Conservation (phyloP, 2,888 invertebrate genomes). For the Pandemis corylana region DNA sequence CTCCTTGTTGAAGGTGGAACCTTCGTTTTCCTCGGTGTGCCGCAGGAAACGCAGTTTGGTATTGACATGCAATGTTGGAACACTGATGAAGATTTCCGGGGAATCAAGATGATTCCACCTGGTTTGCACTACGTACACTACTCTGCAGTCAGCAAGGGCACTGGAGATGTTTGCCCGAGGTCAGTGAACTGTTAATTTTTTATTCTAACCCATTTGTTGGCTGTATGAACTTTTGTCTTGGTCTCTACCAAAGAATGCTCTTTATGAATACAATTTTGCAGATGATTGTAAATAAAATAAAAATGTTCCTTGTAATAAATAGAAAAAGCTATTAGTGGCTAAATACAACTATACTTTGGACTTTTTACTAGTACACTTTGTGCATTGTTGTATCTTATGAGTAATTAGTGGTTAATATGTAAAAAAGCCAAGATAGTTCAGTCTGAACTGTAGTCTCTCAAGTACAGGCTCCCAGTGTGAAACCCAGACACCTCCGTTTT, state of each 20-base stretch:
- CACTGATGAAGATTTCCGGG: constrained; percentile 95
- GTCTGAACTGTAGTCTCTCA: no score
- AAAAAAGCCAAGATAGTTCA: no score
- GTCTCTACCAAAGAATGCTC: not conserved
- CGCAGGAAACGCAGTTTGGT: constrained; percentile 97
- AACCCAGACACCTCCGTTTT: no score
- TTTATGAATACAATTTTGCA: not conserved
- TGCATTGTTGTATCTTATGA: no score
- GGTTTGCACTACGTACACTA: constrained; percentile 97
- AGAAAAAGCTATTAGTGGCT: no score
- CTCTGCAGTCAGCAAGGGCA: constrained; percentile 86
- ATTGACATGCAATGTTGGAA: constrained; percentile 94
- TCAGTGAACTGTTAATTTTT: constrained; percentile 51
- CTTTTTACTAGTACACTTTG: not conserved
- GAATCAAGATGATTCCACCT: constrained; percentile 99
- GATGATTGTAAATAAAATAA: no score
- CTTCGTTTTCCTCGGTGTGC: constrained; percentile 93
- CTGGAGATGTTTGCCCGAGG: constrained; percentile 88
- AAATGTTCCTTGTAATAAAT: no score
- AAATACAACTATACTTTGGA: no score
- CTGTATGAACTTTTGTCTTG: not conserved
- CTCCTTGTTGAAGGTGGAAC: constrained; percentile 93
- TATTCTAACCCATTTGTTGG: not conserved
- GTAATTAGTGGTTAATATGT: no score
- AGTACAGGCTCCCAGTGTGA: no score